Percentiles rank a stretch among this genome's conserved stretches.
Conservation (phyloP, 2,888 invertebrate genomes). For the Mesorhabditis spiculigera region DNA sequence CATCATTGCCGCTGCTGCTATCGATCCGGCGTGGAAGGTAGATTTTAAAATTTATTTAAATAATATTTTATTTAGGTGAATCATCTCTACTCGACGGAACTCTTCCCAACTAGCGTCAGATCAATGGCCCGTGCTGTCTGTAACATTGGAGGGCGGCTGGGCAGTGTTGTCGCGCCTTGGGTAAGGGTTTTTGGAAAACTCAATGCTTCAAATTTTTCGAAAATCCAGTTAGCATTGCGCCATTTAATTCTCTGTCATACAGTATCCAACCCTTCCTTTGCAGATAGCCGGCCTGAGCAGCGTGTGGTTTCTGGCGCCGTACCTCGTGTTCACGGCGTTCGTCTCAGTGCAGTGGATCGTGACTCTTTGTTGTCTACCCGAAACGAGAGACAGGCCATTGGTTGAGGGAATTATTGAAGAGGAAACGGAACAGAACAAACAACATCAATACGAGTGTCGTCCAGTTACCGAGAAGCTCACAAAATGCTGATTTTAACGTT, state of each 20-base stretch:
- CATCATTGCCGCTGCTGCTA: conserved; percentile 33
- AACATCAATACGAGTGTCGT: too few species aligned
- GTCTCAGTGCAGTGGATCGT: conserved; percentile 42
- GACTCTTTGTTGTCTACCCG: conserved; percentile 29
- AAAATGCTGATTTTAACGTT: neutral
- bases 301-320: conserved; percentile 26
- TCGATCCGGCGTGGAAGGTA: conserved; percentile 56
- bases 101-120: conserved; percentile 43
- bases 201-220: neutral
- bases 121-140: conserved; percentile 53
- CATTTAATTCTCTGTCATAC: neutral
- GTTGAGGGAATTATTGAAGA: conserved; percentile 19
- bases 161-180: conserved; percentile 45
- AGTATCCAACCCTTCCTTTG: conserved; percentile 8
- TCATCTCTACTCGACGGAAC: conserved; percentile 52
- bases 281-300: conserved; percentile 39
- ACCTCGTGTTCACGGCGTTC: conserved; percentile 37
- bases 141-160: conserved; percentile 44
- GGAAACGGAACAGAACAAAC: neutral
- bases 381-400: conserved; percentile 25
- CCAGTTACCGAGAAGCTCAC: neutral
- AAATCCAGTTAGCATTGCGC: too few species aligned
- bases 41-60: neutral
- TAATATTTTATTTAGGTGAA: conserved; percentile 11
- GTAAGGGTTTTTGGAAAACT: conserved; percentile 18